Percentiles rank a stretch among this genome's conserved stretches.
Conservation (phyloP, 1,140 invertebrate genomes). For the Campodea augens region DNA sequence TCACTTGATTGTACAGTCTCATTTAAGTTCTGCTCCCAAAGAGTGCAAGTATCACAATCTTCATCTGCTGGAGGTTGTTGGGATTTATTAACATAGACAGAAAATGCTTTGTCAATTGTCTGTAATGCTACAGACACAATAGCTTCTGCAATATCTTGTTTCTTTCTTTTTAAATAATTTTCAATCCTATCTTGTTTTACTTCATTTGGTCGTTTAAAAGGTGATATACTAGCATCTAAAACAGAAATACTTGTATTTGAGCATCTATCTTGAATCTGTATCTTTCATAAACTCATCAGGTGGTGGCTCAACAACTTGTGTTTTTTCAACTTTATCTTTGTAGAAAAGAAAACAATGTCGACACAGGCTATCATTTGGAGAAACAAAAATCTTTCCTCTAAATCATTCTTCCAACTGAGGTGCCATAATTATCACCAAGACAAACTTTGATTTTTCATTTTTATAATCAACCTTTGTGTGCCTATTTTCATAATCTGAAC, state of each 20-base stretch:
- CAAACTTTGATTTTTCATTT: no score
- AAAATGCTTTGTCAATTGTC: not conserved
- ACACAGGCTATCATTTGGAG: not conserved
- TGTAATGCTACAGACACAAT: not conserved
- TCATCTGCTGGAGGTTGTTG: no score
- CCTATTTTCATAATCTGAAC: slow-evolving; percentile 1
- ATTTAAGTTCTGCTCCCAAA: not conserved
- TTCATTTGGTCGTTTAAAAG: not conserved
- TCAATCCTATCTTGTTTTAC: not conserved
- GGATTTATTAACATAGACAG: not conserved
- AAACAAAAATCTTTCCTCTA: not conserved
- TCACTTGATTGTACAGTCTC: not conserved
- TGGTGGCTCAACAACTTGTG: not conserved
- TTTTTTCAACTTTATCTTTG: not conserved
- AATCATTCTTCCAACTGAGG: not conserved
- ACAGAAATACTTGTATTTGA: no score
- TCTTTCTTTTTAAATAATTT: not conserved
- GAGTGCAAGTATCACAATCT: not conserved
- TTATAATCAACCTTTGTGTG: not conserved
- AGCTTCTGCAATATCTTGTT: not conserved
- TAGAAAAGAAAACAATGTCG: no score
- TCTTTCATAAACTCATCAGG: not conserved
- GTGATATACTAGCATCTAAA: no score
- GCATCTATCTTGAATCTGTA: not conserved
- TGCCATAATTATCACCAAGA: not conserved